Evolutionary conservation across 1,140 invertebrate genomes (phyloP), one percentile per base, ranked within the genome.

Genomic region (Diachasmimorpha longicaudata): DNA sequence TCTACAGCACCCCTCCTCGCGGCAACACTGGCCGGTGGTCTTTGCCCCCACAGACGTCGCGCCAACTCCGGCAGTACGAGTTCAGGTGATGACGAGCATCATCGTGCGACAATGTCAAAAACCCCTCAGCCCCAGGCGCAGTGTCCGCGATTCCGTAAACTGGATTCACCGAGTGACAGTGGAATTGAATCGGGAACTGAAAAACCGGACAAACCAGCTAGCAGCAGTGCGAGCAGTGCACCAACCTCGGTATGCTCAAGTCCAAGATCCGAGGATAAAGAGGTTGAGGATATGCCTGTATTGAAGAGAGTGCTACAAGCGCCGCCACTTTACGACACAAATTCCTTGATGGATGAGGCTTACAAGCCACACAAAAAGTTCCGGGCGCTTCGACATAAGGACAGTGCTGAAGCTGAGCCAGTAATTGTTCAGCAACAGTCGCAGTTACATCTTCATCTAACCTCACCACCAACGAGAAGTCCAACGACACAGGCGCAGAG

Each of bases 341-440:
- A 95, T 82, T 94, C 95, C 0, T 87, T 97, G 46, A 97, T 97
- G 96, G 96, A 97, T 84, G 96, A 97, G 87, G 96, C 96, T 0
- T 97, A 97, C 90, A 96, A 97, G 82, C 96, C 96, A 58, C 96
- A 98, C 90, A 98, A 98, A 86, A 98, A 98, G 85, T 97, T 98
- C 91, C 92, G 96, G 4, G 94, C 95, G 0, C 87, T 95, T 81
- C 89, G 95, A 5, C 92, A 94, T 80, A 94, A 95, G 79, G 94
- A 95, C 79, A 93, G 92, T 4, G 93, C 94, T 31, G 94, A 94
- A 79, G 93, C 94, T 0, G 94, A 95, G 79, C 90, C 92, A 0
- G 89, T 88, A 4, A 84, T 88, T 31, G 81, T 87, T 9, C 81
- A 85, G 75, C 66, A 68, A 5, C 85, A 85, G 68, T 86, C 85